A percentile compares a stretch with the other conserved stretches of the same genome.
Evolutionary conservation across 2,797 vertebrate species (phyloP).

Genomic region (Schizopygopsis pylzovi): DNA sequence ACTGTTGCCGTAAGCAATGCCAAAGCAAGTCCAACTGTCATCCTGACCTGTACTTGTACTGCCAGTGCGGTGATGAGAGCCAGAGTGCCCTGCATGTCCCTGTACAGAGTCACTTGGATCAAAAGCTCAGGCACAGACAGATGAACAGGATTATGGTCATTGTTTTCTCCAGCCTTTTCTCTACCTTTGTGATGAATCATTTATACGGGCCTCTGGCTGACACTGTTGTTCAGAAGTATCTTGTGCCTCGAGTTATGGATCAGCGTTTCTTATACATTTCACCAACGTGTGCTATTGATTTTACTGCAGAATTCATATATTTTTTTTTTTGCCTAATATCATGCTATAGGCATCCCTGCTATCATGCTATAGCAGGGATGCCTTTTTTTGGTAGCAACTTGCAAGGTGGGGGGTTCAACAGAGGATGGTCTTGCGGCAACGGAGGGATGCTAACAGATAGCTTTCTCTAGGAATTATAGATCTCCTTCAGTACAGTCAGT

Average conservation of each 20-base stretch:
- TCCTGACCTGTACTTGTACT: slow-evolving; percentile 43
- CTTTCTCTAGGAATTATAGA: slow-evolving; percentile 1
- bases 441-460: neutral
- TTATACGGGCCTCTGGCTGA: slow-evolving; percentile 78
- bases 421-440: neutral
- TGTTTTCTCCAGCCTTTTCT: slow-evolving; percentile 47
- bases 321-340: neutral
- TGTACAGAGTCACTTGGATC: slow-evolving; percentile 59
- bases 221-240: slow-evolving; percentile 72
- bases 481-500: neutral
- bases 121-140: slow-evolving; percentile 64
- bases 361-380: no score
- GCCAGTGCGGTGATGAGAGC: slow-evolving; percentile 27
- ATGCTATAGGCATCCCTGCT: neutral
- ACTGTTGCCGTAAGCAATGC: slow-evolving; percentile 5
- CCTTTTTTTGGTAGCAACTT: neutral
- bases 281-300: neutral
- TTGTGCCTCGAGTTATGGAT: slow-evolving; percentile 70
- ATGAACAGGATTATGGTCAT: slow-evolving; percentile 73
- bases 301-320: neutral
- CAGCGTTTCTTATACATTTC: slow-evolving; percentile 59
- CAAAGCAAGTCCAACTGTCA: slow-evolving; percentile 37
- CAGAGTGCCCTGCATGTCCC: slow-evolving; percentile 38
- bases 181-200: slow-evolving; percentile 83
- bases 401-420: neutral